phyloP scores from a whole-genome alignment of 2,113 vertebrate genomes.

The Motacilla alba region DNA sequence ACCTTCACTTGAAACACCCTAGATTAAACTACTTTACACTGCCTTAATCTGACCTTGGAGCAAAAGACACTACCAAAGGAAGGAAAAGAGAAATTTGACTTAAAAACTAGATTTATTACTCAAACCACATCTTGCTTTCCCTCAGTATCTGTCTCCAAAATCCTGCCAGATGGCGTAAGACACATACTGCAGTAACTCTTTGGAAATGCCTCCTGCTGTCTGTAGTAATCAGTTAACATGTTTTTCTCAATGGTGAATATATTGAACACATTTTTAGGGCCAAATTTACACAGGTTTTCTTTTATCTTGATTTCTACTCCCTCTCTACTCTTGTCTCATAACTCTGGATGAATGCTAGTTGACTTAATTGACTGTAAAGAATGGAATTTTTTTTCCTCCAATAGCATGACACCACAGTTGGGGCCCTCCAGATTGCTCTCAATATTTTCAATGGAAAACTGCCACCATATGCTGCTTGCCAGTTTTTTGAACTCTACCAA shows the following conservation, averaged over 20 bases:
- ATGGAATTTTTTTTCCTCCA: not conserved
- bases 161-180: not conserved
- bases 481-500: constrained; percentile 85
- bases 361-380: not conserved
- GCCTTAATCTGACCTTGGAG: not conserved
- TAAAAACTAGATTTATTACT: not conserved
- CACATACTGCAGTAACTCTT: not conserved
- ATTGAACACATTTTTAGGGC: not conserved
- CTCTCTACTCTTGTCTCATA: not conserved
- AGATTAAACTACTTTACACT: not conserved
- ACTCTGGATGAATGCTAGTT: not conserved
- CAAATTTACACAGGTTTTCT: not conserved
- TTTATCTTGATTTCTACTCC: not conserved
- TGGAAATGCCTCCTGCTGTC: not conserved
- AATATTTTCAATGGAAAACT: constrained; percentile 80
- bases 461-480: constrained; percentile 85
- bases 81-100: not conserved
- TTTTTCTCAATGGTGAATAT: not conserved
- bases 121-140: not conserved
- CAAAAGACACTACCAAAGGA: not conserved
- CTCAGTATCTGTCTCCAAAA: not conserved
- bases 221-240: not conserved
- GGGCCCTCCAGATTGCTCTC: constrained; percentile 85
- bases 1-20: not conserved
- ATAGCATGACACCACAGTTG: constrained; percentile 83